These are phyloP conservation scores for Formica exsecta DNA, from an alignment of 1,140 invertebrate species.

Conservation along the genomic window DNA sequence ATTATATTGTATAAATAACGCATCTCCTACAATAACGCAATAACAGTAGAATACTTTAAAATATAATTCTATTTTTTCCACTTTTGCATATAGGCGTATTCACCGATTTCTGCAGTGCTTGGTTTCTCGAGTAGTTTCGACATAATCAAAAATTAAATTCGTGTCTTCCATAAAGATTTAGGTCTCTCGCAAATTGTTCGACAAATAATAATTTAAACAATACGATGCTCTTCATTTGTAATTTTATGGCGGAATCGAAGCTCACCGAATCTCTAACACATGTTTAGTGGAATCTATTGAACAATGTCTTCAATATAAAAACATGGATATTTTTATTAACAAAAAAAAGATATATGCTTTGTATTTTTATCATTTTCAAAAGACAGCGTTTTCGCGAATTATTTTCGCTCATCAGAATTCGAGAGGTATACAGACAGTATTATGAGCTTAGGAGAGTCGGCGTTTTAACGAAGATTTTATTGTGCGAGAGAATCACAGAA, in stretches of 20 bases:
- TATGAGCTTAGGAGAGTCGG: not conserved
- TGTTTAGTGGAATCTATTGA: not conserved
- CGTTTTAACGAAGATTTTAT: not conserved
- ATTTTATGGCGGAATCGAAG: not conserved
- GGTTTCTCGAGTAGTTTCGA: not conserved
- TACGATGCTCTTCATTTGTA: not conserved
- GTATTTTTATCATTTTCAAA: not conserved
- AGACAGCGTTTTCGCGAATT: constrained; percentile 6
- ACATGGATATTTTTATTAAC: not conserved
- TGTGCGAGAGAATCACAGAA: not conserved
- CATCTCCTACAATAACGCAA: too few relatives aligned
- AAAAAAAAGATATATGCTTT: not conserved
- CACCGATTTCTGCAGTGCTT: too few relatives aligned
- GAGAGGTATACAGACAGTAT: not conserved
- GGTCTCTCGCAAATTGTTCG: not conserved
- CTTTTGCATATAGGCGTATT: too few relatives aligned
- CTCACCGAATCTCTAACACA: not conserved
- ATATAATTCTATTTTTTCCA: too few relatives aligned
- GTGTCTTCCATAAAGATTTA: not conserved
- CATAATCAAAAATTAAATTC: not conserved
- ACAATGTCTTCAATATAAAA: not conserved
- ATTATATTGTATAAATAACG: too few relatives aligned
- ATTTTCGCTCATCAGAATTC: not conserved
- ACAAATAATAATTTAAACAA: not conserved
- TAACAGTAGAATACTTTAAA: too few relatives aligned